phyloP scores from a whole-genome alignment of 2,797 vertebrate genomes.

The Myotis myotis region DNA sequence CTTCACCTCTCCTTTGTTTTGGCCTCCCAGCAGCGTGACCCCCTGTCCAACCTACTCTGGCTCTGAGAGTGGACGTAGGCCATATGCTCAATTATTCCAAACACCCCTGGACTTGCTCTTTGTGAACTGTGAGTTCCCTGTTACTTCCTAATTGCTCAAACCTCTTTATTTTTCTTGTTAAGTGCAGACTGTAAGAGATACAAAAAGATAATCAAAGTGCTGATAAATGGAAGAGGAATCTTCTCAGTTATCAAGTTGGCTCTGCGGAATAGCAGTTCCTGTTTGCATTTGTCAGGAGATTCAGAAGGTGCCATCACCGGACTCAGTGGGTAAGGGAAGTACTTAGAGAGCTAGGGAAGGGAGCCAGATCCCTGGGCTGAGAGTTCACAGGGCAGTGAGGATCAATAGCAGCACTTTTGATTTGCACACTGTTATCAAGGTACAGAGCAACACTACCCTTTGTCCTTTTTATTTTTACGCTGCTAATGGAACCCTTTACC shows the following conservation, averaged over 20 bases:
- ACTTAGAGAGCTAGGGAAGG: slow-evolving; percentile 47
- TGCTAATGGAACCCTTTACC: slow-evolving; percentile 57
- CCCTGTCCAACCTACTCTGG: background rate
- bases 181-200: slow-evolving; percentile 53
- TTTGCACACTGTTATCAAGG: slow-evolving; percentile 69
- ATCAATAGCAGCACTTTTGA: slow-evolving; percentile 66
- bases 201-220: slow-evolving; percentile 52
- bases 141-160: slow-evolving; percentile 59
- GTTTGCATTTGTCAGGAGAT: slow-evolving; percentile 47
- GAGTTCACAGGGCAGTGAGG: slow-evolving; percentile 65
- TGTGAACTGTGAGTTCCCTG: slow-evolving; percentile 50
- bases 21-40: background rate
- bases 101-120: slow-evolving; percentile 26
- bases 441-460: slow-evolving; percentile 72
- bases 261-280: slow-evolving; percentile 47
- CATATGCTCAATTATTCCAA: slow-evolving; percentile 40
- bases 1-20: background rate
- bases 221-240: slow-evolving; percentile 54
- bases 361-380: slow-evolving; percentile 65
- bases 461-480: slow-evolving; percentile 67
- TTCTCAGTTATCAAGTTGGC: slow-evolving; percentile 35
- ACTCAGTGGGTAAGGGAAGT: slow-evolving; percentile 42
- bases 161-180: slow-evolving; percentile 64
- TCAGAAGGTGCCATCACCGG: background rate
- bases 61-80: background rate